Percentiles rank a stretch among this genome's conserved stretches.
These are phyloP conservation scores for Odontocolon sp. DNA, from an alignment of 2,888 invertebrate genomes.

Conservation along the genomic window DNA sequence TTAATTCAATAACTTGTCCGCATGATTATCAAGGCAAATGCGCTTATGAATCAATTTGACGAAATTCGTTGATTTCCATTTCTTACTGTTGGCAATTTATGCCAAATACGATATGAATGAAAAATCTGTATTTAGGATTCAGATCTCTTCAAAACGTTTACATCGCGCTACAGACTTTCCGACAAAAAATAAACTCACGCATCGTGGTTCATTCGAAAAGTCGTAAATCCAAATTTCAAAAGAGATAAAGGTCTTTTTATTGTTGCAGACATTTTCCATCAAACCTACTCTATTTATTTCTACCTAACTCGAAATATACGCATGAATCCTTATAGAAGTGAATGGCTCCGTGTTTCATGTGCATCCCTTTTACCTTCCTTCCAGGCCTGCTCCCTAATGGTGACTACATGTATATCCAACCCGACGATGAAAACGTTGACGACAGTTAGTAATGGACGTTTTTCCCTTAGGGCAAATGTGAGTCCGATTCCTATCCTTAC, in stretches of 20 bases:
- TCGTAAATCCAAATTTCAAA: constrained; percentile 14
- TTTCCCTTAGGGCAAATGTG: constrained; percentile 45
- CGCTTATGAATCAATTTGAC: neutral
- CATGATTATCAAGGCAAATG: no score
- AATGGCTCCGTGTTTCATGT: constrained; percentile 18
- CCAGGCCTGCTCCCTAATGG: constrained; percentile 76
- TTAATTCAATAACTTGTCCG: neutral
- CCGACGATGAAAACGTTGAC: constrained; percentile 64
- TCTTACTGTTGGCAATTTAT: constrained; percentile 45
- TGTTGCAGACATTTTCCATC: neutral
- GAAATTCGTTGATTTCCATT: neutral
- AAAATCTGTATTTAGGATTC: neutral
- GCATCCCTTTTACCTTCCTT: constrained; percentile 43
- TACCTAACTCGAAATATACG: neutral
- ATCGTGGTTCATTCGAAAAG: constrained; percentile 18
- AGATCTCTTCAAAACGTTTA: neutral
- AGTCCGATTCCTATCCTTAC: constrained; percentile 48
- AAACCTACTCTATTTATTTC: neutral
- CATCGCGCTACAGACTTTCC: constrained; percentile 1
- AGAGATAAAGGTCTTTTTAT: neutral
- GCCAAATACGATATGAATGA: constrained; percentile 8
- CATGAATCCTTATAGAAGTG: constrained; percentile 18
- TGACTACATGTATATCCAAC: constrained; percentile 73
- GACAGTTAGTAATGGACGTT: constrained; percentile 53
- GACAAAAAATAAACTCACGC: constrained; percentile 14